Evolutionary conservation across 2,888 invertebrate genomes (phyloP).

Genomic region (Esperia sulphurella): DNA sequence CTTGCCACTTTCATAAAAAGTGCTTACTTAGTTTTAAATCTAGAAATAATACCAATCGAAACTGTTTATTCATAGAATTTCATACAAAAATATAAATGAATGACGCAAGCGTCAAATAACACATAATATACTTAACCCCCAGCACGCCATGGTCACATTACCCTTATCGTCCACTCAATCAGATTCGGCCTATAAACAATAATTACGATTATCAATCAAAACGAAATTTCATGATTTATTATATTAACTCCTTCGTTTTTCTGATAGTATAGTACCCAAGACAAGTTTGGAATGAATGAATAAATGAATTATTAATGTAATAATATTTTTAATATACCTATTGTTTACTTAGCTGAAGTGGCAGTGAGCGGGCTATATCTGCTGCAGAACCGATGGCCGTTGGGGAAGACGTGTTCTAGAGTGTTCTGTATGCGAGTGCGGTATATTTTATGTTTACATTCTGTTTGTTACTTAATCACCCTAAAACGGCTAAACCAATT

Average conservation of each 20-base stretch:
- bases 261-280: slow-evolving; percentile 12
- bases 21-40: too few relatives aligned
- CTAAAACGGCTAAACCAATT: too few relatives aligned
- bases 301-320: neutral
- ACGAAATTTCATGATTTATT: slow-evolving; percentile 23
- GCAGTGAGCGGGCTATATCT: too few relatives aligned
- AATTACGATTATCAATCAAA: slow-evolving; percentile 32
- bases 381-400: too few relatives aligned
- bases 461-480: too few relatives aligned
- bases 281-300: too few relatives aligned
- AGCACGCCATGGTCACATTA: slow-evolving; percentile 22
- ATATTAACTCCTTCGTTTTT: slow-evolving; percentile 6
- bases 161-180: slow-evolving; percentile 14
- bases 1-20: too few relatives aligned
- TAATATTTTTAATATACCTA: too few relatives aligned
- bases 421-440: too few relatives aligned
- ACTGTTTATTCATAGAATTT: neutral
- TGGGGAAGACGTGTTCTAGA: too few relatives aligned
- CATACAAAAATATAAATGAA: neutral
- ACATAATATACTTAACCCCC: neutral
- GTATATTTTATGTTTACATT: too few relatives aligned
- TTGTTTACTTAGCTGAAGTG: too few relatives aligned
- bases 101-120: slow-evolving; percentile 3
- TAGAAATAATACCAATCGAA: neutral
- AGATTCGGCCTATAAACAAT: slow-evolving; percentile 23